Conservation (phyloP, 2,888 invertebrate genomes). For the Cheilosia soror region DNA sequence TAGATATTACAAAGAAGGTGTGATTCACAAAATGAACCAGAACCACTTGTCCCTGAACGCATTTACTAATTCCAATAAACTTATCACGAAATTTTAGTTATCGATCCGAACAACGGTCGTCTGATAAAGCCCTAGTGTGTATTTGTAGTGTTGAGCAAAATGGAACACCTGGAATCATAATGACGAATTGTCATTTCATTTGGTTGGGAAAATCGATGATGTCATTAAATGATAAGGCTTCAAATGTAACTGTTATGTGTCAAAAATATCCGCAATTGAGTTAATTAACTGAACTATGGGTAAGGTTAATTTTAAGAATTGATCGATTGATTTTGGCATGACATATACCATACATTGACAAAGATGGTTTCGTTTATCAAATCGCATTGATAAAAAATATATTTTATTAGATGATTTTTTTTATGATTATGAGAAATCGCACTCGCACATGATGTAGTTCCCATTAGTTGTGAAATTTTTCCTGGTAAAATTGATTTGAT, state of each 20-base stretch:
- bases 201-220: slow-evolving; percentile 11
- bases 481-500: not conserved
- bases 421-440: not conserved
- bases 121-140: not conserved
- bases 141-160: slow-evolving; percentile 8
- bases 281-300: slow-evolving; percentile 2
- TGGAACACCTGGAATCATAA: slow-evolving; percentile 30
- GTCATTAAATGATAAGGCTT: slow-evolving; percentile 21
- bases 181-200: slow-evolving; percentile 14
- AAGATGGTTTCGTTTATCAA: not conserved
- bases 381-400: not conserved
- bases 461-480: slow-evolving; percentile 1
- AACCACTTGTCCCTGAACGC: too few species aligned
- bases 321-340: slow-evolving; percentile 37
- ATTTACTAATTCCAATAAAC: slow-evolving; percentile 10
- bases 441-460: slow-evolving; percentile 15
- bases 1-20: too few species aligned
- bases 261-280: not conserved
- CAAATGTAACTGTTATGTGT: not conserved
- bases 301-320: slow-evolving; percentile 18
- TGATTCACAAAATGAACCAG: too few species aligned
- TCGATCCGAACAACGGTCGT: too few species aligned
- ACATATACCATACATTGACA: not conserved
- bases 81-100: not conserved
- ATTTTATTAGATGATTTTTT: not conserved